Evolutionary conservation across 2,113 vertebrate genomes (phyloP).

Genomic region (Martes martes): DNA sequence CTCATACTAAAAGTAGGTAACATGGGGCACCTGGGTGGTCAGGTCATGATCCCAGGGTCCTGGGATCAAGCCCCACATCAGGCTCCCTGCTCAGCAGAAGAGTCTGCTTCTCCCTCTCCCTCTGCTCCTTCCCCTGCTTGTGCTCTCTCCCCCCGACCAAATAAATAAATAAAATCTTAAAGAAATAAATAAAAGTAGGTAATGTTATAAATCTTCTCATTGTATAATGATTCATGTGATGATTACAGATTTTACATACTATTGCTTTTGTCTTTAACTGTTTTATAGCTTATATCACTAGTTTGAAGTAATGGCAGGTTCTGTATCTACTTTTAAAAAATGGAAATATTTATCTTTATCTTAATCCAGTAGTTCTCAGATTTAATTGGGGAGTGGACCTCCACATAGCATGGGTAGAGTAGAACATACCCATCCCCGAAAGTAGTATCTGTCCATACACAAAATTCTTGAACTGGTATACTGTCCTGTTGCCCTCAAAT

Average conservation of each 20-base stretch:
- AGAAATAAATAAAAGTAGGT: slow-evolving; percentile 87
- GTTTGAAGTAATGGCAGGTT: background rate
- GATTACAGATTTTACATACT: slow-evolving; percentile 12
- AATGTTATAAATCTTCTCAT: background rate
- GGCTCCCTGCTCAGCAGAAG: too few species aligned
- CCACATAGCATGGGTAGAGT: background rate
- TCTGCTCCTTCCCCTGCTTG: too few species aligned
- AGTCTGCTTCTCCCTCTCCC: too few species aligned
- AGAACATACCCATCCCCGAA: background rate
- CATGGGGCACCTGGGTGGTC: background rate
- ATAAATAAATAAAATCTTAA: too few species aligned
- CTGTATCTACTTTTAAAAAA: slow-evolving; percentile 18
- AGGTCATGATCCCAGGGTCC: too few species aligned
- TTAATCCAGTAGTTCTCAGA: background rate
- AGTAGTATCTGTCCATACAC: background rate
- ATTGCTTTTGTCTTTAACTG: background rate
- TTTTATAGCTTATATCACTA: background rate
- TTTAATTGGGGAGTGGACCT: background rate
- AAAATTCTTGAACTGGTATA: background rate
- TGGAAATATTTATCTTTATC: background rate
- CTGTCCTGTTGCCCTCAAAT: background rate
- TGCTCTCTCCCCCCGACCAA: too few species aligned
- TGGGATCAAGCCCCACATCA: too few species aligned
- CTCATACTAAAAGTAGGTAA: slow-evolving; percentile 93
- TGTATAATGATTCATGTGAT: slow-evolving; percentile 14